Conservation (phyloP, 2,113 vertebrate genomes). For the Laticauda laticaudata region DNA sequence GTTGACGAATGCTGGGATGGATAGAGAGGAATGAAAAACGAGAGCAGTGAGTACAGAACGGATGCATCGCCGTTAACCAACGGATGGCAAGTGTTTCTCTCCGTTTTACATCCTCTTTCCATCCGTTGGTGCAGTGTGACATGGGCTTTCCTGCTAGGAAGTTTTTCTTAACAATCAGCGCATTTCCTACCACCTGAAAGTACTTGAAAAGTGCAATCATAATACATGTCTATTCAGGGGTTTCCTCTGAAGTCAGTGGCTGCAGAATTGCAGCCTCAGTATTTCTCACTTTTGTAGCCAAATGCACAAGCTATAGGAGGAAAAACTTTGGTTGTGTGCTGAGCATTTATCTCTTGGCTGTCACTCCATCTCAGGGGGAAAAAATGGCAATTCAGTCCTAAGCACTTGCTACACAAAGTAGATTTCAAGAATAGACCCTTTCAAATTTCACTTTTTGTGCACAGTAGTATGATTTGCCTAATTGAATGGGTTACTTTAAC, state of each 20-base stretch:
- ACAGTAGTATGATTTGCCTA: background rate
- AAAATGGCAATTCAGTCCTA: background rate
- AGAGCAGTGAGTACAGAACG: too few relatives aligned
- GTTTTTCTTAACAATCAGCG: background rate
- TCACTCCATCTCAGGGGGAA: background rate
- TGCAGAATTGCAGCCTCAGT: background rate
- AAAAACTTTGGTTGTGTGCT: background rate
- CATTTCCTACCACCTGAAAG: background rate
- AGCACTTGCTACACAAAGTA: background rate
- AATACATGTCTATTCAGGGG: background rate
- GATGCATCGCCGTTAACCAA: too few relatives aligned
- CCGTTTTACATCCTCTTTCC: too few relatives aligned
- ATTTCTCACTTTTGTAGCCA: background rate
- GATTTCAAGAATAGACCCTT: background rate
- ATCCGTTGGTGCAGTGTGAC: too few relatives aligned
- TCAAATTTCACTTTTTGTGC: background rate
- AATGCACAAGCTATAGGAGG: background rate
- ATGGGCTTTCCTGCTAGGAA: background rate
- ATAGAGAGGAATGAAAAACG: too few relatives aligned
- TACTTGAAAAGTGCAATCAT: background rate
- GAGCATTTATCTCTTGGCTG: background rate
- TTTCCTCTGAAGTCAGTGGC: background rate
- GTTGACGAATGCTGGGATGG: too few relatives aligned
- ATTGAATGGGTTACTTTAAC: background rate
- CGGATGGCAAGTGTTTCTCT: too few relatives aligned